Base-by-base conservation (phyloP, 1,140 invertebrate species). In the Asobara japonica region DNA sequence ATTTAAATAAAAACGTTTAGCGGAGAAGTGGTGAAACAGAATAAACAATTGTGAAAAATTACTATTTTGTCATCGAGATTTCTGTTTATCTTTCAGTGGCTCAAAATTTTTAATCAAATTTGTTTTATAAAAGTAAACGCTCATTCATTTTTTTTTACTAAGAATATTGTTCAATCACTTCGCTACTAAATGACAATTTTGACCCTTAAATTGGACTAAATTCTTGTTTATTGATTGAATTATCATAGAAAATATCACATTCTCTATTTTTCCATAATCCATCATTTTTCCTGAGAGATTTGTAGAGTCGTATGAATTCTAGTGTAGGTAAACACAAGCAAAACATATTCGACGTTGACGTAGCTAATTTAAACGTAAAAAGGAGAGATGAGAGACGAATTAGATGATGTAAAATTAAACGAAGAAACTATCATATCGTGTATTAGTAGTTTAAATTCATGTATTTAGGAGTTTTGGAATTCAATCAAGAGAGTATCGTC, bases 401-500 rank as follows among this genome's bases (percentile, higher is more conserved):
- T 56, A 56, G 45, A 69, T 69, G 3, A 41, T 36, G 68, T 29
- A 62, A 62, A 6, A 62, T 62, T 62, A 18, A 31, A 30, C 8
- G 60, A 62, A 64, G 36, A 45, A 45, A 64, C 27, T 62, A 51
- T 62, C 68, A 74, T 71, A 74, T 71, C 64, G 62, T 61, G 36
- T 48, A 41, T 25, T 62, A 31, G 51, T 71, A 51, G 18, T 38
- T 65, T 51, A 65, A 62, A 62, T 62, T 62, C 29, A 65, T 69
- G 30, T 74, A 48, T 70, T 70, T 69, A 67, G 51, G 56, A 74
- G 64, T 71, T 68, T 48, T 67, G 18, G 56, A 74, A 71, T 74
- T 71, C 33, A 64, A 74, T 74, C 64, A 74, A 74, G 73, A 78
- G 74, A 76, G 75, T 78, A 78, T 78, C 77, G 79, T 82, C 73